These are phyloP conservation scores for Epirrhoe tristata DNA, from an alignment of 2,888 invertebrate species.

Conservation along the genomic window DNA sequence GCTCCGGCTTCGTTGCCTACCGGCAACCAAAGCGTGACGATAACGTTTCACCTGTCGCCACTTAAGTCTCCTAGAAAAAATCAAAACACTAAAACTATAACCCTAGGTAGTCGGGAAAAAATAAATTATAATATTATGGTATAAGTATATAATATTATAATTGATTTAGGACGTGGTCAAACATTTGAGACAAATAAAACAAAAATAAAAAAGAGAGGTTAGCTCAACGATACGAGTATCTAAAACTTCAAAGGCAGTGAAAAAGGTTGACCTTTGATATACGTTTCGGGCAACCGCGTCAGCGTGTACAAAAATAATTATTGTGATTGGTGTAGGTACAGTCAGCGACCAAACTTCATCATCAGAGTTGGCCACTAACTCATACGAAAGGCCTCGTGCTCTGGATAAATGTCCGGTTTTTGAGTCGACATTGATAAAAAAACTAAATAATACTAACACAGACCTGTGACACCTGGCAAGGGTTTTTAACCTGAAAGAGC, in stretches of 20 bases:
- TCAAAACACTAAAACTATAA: too few relatives aligned
- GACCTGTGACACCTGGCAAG: background rate
- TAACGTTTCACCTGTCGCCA: too few relatives aligned
- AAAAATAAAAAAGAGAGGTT: background rate
- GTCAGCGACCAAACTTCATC: background rate
- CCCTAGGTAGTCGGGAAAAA: too few relatives aligned
- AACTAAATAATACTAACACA: background rate
- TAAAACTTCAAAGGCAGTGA: background rate
- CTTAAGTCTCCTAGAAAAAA: too few relatives aligned
- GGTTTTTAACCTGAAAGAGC: background rate
- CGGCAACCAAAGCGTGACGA: too few relatives aligned
- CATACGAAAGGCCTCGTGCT: too few relatives aligned
- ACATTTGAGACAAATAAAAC: background rate
- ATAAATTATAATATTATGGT: too few relatives aligned
- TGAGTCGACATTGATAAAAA: too few relatives aligned
- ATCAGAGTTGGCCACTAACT: background rate
- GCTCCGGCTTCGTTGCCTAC: too few relatives aligned
- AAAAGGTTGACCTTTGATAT: background rate
- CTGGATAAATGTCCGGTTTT: too few relatives aligned
- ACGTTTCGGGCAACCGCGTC: background rate
- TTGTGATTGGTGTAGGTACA: background rate
- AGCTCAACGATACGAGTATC: background rate
- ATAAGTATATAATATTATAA: too few relatives aligned
- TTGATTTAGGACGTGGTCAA: background rate
- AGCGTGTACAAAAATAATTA: background rate